Percentiles rank a stretch among this genome's conserved stretches.
phyloP scores from a whole-genome alignment of 2,113 vertebrate genomes.

The Ictalurus punctatus region DNA sequence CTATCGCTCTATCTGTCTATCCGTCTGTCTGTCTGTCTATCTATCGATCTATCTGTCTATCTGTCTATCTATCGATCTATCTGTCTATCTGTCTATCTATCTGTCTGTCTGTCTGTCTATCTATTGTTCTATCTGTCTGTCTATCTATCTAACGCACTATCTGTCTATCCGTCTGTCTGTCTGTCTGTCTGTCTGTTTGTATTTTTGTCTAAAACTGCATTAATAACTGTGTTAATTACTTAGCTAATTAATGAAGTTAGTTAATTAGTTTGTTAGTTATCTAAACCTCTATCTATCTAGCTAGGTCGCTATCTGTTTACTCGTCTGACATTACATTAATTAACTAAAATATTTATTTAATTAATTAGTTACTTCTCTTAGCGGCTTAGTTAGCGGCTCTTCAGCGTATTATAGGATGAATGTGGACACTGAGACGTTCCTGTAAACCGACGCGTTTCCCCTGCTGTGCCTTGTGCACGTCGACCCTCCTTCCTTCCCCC shows the following conservation, averaged over 20 bases:
- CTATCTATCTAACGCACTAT: neutral
- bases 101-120: neutral
- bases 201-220: too few species aligned
- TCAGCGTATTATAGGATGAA: constrained; percentile 68
- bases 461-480: neutral
- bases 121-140: neutral
- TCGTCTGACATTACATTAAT: neutral
- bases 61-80: neutral
- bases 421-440: constrained; percentile 61
- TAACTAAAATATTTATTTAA: too few species aligned
- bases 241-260: neutral
- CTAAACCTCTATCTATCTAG: neutral
- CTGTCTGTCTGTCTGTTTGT: neutral
- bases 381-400: too few species aligned
- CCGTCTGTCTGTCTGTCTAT: neutral
- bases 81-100: neutral
- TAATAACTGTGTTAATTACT: too few species aligned
- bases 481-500: neutral
- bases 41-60: neutral
- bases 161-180: neutral
- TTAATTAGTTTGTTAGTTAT: neutral
- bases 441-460: constrained; percentile 55
- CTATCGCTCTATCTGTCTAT: neutral
- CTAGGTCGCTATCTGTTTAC: neutral
- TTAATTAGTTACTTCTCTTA: too few species aligned